A percentile compares a stretch with the other conserved stretches of the same genome.
These are phyloP conservation scores for Aethina tumida DNA, from an alignment of 1,140 invertebrate genomes.

Conservation along the genomic window DNA sequence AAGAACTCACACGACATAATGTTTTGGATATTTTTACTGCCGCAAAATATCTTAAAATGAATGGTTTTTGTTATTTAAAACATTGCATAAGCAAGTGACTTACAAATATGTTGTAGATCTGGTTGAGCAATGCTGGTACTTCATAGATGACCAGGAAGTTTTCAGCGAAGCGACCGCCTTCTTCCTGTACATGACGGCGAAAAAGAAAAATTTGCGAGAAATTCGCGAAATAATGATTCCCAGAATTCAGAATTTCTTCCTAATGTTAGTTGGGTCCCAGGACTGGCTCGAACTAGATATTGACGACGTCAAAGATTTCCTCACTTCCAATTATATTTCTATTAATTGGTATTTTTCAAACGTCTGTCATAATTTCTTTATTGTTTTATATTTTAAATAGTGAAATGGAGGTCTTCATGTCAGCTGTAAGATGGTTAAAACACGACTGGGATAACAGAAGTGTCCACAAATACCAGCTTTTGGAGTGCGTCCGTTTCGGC, in stretches of 20 bases:
- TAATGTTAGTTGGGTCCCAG: slow-evolving; percentile 56
- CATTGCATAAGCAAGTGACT: not conserved
- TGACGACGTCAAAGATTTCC: slow-evolving; percentile 50
- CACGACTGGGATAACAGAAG: slow-evolving; percentile 52
- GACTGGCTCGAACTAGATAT: slow-evolving; percentile 54
- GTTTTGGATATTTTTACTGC: slow-evolving; percentile 58
- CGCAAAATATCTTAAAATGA: slow-evolving; percentile 53
- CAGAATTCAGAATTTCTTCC: slow-evolving; percentile 59
- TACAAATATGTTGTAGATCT: slow-evolving; percentile 43
- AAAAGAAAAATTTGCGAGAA: slow-evolving; percentile 41
- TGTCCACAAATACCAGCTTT: slow-evolving; percentile 42
- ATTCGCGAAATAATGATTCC: slow-evolving; percentile 62
- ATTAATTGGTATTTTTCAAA: slow-evolving; percentile 50
- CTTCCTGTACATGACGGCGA: slow-evolving; percentile 52
- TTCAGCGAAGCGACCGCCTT: slow-evolving; percentile 64
- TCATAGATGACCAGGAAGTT: slow-evolving; percentile 54
- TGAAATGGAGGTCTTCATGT: slow-evolving; percentile 67
- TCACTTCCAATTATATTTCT: slow-evolving; percentile 57
- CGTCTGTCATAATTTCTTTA: not conserved
- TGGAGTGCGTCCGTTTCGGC: slow-evolving; percentile 59
- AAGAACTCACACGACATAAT: slow-evolving; percentile 49
- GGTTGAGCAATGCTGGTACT: slow-evolving; percentile 61
- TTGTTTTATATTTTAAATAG: slow-evolving; percentile 41
- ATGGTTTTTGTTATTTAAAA: slow-evolving; percentile 36
- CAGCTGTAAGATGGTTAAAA: slow-evolving; percentile 61